Percentiles rank a stretch among this genome's conserved stretches.
phyloP scores from a whole-genome alignment of 2,888 invertebrate species.

The Melanargia galathea region DNA sequence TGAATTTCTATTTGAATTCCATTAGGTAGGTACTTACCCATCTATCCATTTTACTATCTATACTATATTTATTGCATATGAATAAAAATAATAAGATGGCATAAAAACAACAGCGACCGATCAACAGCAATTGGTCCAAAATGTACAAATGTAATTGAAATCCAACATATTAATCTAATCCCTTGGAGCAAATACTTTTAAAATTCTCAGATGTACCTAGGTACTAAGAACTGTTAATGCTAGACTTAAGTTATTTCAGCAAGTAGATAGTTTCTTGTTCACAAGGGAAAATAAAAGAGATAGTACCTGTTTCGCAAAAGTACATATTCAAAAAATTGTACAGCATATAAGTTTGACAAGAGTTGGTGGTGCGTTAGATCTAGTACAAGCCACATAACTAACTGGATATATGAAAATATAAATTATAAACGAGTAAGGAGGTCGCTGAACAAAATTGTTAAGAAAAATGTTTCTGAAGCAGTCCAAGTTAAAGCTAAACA shows the following conservation, averaged over 20 bases:
- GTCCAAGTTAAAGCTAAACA: neutral
- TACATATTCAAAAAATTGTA: neutral
- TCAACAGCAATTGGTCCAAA: slow-evolving; percentile 78
- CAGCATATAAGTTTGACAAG: neutral
- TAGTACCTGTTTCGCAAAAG: neutral
- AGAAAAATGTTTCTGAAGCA: neutral
- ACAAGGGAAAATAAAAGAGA: neutral
- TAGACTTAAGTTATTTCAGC: slow-evolving; percentile 16
- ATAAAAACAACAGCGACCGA: slow-evolving; percentile 50
- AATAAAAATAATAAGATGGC: neutral
- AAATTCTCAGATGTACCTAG: neutral
- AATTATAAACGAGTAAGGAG: neutral
- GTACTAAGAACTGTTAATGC: neutral
- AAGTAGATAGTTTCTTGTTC: neutral
- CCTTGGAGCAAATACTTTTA: slow-evolving; percentile 25
- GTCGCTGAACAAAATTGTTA: too few species aligned
- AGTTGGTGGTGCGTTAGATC: neutral
- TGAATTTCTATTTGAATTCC: too few species aligned
- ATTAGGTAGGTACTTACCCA: too few species aligned
- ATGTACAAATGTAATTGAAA: slow-evolving; percentile 46
- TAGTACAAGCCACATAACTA: neutral
- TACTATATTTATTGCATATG: neutral
- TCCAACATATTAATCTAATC: slow-evolving; percentile 26
- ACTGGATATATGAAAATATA: neutral
- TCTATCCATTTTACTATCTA: too few species aligned